These are phyloP conservation scores for Cheilosia pagana DNA, from an alignment of 2,888 invertebrate genomes.

Conservation along the genomic window DNA sequence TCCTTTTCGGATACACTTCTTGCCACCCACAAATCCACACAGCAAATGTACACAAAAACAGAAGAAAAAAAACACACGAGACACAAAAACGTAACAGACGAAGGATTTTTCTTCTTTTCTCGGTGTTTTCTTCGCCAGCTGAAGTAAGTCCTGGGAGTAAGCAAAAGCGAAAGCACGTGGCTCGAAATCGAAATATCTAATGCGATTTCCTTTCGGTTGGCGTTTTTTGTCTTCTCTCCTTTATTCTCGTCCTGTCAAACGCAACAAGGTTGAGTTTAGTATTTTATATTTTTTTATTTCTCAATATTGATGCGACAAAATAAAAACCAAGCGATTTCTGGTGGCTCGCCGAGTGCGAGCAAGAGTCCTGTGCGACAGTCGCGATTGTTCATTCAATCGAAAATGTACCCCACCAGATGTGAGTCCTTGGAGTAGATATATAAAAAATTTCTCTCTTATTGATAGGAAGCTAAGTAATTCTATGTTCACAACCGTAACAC, in stretches of 20 bases:
- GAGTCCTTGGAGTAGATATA: constrained; percentile 49
- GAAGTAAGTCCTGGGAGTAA: constrained; percentile 6
- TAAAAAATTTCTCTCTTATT: constrained; percentile 16
- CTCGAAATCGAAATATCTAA: constrained; percentile 25
- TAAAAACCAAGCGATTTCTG: constrained; percentile 23
- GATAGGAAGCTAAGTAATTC: constrained; percentile 57
- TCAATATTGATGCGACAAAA: constrained; percentile 30
- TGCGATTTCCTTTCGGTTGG: constrained; percentile 13
- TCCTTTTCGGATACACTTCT: constrained; percentile 22
- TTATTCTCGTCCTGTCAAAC: constrained; percentile 33
- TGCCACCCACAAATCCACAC: constrained; percentile 48
- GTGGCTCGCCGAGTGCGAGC: constrained; percentile 52
- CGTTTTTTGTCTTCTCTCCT: background rate
- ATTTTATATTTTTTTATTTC: constrained; percentile 11
- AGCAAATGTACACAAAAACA: background rate
- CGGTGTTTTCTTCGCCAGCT: constrained; percentile 2
- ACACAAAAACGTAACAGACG: constrained; percentile 48
- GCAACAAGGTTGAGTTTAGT: constrained; percentile 62
- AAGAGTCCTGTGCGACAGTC: constrained; percentile 63
- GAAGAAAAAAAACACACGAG: constrained; percentile 41
- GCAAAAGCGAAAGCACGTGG: constrained; percentile 43
- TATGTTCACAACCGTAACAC: constrained; percentile 81
- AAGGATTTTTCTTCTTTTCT: constrained; percentile 40
- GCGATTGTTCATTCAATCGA: constrained; percentile 72
- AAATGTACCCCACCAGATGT: constrained; percentile 42